phyloP scores from a whole-genome alignment of 2,113 vertebrate genomes.

The Elaphurus davidianus region DNA sequence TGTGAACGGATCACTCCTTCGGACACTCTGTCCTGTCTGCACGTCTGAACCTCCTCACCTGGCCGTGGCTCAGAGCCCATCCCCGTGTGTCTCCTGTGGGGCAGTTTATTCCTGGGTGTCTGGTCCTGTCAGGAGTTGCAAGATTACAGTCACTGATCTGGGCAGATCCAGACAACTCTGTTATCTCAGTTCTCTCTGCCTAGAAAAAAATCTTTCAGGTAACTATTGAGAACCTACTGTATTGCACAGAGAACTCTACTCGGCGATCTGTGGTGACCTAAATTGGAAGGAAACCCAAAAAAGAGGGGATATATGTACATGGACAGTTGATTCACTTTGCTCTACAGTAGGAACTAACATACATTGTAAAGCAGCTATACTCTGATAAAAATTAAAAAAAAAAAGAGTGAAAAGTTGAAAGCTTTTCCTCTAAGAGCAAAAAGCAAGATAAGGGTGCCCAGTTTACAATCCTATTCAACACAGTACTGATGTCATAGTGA shows the following conservation, averaged over 20 bases:
- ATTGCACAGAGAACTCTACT: background rate
- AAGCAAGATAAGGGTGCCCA: background rate
- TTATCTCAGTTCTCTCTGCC: background rate
- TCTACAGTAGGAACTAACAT: background rate
- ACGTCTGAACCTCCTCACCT: background rate
- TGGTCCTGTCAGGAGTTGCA: background rate
- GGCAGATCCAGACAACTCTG: background rate
- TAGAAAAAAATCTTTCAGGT: background rate
- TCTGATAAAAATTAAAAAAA: background rate
- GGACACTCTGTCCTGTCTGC: background rate
- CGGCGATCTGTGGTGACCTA: background rate
- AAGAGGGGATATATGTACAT: background rate
- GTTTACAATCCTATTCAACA: background rate
- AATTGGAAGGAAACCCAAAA: background rate
- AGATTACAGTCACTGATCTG: background rate
- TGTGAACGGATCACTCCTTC: background rate
- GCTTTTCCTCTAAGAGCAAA: background rate
- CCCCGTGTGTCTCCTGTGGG: too few species aligned
- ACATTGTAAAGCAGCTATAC: background rate
- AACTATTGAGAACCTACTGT: background rate
- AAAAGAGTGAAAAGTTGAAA: background rate
- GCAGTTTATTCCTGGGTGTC: background rate
- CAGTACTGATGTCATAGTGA: background rate
- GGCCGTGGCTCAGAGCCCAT: background rate
- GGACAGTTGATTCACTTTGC: background rate